phyloP scores from a whole-genome alignment of 2,113 vertebrate species.

The Accipiter virgatus region DNA sequence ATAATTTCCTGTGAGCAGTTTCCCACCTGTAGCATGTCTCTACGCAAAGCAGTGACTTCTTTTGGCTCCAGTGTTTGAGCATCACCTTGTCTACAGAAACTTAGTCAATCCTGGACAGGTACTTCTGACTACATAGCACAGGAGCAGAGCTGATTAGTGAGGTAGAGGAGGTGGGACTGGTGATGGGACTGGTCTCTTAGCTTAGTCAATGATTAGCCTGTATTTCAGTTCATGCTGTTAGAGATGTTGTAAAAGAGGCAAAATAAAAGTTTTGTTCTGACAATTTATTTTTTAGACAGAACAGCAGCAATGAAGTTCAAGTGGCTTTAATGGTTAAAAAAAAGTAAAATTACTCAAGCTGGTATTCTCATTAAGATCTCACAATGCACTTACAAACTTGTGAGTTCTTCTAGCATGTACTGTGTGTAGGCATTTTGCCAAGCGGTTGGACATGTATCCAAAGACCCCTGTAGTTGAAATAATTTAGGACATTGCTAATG shows the following conservation, averaged over 20 bases:
- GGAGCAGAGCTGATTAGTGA: background rate
- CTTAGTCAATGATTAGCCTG: background rate
- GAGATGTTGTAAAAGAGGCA: background rate
- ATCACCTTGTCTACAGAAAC: fast-evolving
- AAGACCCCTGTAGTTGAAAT: background rate
- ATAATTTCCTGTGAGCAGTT: background rate
- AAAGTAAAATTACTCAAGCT: background rate
- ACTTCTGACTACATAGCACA: background rate
- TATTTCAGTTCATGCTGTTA: background rate
- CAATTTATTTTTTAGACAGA: background rate
- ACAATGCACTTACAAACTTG: background rate
- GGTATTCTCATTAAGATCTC: background rate
- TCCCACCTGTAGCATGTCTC: background rate
- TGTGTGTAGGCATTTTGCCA: background rate
- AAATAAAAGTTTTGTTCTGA: background rate
- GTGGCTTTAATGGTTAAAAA: background rate
- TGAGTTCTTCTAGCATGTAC: background rate
- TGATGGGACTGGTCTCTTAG: background rate
- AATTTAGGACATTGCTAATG: background rate
- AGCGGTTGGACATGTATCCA: background rate
- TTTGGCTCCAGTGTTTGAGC: background rate
- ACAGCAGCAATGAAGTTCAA: background rate
- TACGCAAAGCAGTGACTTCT: background rate
- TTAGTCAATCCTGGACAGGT: background rate
- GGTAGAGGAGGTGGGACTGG: background rate